A percentile compares a stretch with the other conserved stretches of the same genome.
Evolutionary conservation across 2,797 vertebrate genomes (phyloP).

Genomic region (Sebastes trivittatus): DNA sequence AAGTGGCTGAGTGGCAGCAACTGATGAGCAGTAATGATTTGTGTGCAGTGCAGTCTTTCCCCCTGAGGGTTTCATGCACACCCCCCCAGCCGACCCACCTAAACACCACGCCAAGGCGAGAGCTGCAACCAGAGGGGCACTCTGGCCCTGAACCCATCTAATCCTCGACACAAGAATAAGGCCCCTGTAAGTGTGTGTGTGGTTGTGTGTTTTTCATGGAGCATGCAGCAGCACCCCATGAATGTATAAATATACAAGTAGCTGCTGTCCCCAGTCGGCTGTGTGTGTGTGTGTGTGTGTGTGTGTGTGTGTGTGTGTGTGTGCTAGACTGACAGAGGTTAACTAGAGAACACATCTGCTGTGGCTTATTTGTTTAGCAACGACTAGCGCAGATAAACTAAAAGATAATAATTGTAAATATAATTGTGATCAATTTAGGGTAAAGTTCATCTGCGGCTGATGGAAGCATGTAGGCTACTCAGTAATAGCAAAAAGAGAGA

Average conservation of each 20-base stretch:
- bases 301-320: neutral
- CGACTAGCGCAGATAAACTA: neutral
- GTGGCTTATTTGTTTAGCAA: conserved; percentile 39
- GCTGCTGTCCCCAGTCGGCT: conserved; percentile 48
- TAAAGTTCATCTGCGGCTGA: neutral
- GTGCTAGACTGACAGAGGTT: conserved; percentile 47
- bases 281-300: neutral
- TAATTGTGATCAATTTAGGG: neutral
- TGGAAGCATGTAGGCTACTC: neutral
- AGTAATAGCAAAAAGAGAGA: conserved; percentile 21
- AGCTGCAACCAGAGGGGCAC: conserved; percentile 58
- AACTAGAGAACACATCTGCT: conserved; percentile 56
- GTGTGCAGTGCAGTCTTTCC: conserved; percentile 66
- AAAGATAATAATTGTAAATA: neutral
- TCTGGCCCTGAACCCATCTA: conserved; percentile 71
- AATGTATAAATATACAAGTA: conserved; percentile 80
- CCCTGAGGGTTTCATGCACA: conserved; percentile 48
- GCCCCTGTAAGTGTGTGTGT: conserved; percentile 37
- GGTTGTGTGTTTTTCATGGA: conserved; percentile 63
- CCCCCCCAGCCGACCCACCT: conserved; percentile 12
- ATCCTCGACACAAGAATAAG: conserved; percentile 74
- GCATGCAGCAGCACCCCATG: conserved; percentile 59
- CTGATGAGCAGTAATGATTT: conserved; percentile 82
- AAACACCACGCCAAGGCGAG: conserved; percentile 8
- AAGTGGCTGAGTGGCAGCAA: conserved; percentile 69